Evolutionary conservation across 2,888 invertebrate species (phyloP), one percentile per base, ranked within the genome.

Genomic region (Hypena proboscidalis): DNA sequence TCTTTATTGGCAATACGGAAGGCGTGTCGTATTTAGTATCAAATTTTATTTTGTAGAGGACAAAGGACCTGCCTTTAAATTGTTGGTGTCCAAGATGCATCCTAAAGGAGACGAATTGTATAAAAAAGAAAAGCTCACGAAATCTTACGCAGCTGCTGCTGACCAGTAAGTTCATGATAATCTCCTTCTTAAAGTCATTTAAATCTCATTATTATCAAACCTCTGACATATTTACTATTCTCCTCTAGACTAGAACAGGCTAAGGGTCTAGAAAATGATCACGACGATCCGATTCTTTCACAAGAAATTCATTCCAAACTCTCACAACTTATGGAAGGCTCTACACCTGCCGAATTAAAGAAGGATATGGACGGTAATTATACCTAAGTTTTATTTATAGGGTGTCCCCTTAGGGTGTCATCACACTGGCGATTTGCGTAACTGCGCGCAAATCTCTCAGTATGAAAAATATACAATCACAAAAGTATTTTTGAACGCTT

Each of bases 11-110:
- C n/a, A n/a, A n/a, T n/a, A n/a, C n/a, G n/a, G n/a, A n/a, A n/a
- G n/a, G n/a, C n/a, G n/a, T n/a, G n/a, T n/a, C n/a, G n/a, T n/a
- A 3, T 22, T 22, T 2, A 3, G 2, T 7, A n/a, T 7, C 4
- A 3, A 10, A 2, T 25, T 4, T 10, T 10, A 25, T 26, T 33
- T 44, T 40, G 1, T 61, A 88, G 88, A 85, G 75, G 75, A 83
- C 7, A 89, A 89, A 56, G 86, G 87, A 1, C 79, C 80, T 6
- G 83, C 83, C 3, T 86, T 85, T 46, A 67, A 65, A 43, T 22
- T 77, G 5, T 53, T 89, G 10, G 21, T 82, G 0, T 65, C 74
- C 35, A 43, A 70, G 13, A 75, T 89, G 82, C 74, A 67, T 7
- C 55, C 51, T 1, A 74, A 75, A 42, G 57, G 70, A 0, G 67